These are phyloP conservation scores for Speoplatyrhinus poulsoni DNA, from an alignment of 2,113 vertebrate genomes.

Conservation along the genomic window DNA sequence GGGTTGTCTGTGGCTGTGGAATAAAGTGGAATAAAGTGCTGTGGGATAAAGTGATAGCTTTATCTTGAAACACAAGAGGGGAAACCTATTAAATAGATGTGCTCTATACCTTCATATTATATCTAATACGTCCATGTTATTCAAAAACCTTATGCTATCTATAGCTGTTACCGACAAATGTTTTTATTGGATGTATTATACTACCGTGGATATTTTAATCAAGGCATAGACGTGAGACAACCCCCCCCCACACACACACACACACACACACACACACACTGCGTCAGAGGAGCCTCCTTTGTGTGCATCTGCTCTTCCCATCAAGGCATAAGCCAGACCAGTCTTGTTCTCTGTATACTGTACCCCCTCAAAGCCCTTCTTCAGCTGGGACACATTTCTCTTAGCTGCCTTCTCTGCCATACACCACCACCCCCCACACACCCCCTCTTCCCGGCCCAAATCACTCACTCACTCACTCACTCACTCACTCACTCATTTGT, in stretches of 20 bases:
- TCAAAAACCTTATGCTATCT: too few species aligned
- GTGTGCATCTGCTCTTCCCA: slow-evolving; percentile 59
- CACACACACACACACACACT: too few species aligned
- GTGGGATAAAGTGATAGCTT: neutral
- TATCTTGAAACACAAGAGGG: neutral
- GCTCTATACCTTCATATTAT: neutral
- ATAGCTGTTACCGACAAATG: too few species aligned
- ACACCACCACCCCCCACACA: neutral
- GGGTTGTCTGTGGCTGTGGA: neutral
- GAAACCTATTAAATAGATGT: neutral
- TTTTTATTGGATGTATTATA: too few species aligned
- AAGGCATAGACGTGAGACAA: neutral
- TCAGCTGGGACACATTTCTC: slow-evolving; percentile 75
- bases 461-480: too few species aligned
- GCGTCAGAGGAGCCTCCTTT: neutral
- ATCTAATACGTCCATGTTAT: too few species aligned
- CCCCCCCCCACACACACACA: too few species aligned
- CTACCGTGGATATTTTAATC: too few species aligned
- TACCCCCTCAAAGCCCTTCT: slow-evolving; percentile 37
- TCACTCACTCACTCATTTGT: too few species aligned
- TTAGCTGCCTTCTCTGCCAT: slow-evolving; percentile 45
- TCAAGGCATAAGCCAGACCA: slow-evolving; percentile 54
- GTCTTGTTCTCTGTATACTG: slow-evolving; percentile 40
- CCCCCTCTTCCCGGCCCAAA: slow-evolving; percentile 7
- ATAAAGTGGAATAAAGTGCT: too few species aligned